These are phyloP conservation scores for Cantharis flavilabris DNA, from an alignment of 2,888 invertebrate species.

Conservation along the genomic window DNA sequence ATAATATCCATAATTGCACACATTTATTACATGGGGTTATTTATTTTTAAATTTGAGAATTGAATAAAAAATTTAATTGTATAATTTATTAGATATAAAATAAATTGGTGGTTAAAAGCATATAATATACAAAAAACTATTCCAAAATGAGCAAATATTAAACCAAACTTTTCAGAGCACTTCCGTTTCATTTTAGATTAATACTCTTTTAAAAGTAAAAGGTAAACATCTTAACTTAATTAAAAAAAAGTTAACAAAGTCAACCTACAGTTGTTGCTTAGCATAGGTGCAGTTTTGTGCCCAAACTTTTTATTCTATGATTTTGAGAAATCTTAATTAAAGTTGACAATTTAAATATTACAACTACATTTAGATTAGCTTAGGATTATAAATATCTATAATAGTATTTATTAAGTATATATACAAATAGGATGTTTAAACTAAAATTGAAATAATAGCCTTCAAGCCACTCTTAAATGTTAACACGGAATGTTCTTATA, in stretches of 20 bases:
- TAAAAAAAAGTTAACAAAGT: not conserved
- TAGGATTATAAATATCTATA: no score
- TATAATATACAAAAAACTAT: not conserved
- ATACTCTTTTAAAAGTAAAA: not conserved
- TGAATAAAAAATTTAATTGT: not conserved
- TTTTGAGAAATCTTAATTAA: not conserved
- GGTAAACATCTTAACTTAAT: not conserved
- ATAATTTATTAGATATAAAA: not conserved
- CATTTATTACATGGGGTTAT: not conserved
- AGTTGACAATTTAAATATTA: not conserved
- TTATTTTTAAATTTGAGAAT: not conserved
- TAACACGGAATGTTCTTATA: no score
- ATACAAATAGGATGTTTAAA: no score
- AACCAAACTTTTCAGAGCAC: not conserved
- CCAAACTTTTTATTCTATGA: not conserved
- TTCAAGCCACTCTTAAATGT: no score
- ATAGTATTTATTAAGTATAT: no score
- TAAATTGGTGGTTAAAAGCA: not conserved
- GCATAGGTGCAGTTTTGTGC: not conserved
- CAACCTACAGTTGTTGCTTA: not conserved
- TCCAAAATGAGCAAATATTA: not conserved
- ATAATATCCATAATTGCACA: not conserved
- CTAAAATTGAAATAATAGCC: no score
- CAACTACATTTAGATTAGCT: no score
- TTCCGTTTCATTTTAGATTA: not conserved